Evolutionary conservation across 2,888 invertebrate genomes (phyloP).

Genomic region (Acleris holmiana): DNA sequence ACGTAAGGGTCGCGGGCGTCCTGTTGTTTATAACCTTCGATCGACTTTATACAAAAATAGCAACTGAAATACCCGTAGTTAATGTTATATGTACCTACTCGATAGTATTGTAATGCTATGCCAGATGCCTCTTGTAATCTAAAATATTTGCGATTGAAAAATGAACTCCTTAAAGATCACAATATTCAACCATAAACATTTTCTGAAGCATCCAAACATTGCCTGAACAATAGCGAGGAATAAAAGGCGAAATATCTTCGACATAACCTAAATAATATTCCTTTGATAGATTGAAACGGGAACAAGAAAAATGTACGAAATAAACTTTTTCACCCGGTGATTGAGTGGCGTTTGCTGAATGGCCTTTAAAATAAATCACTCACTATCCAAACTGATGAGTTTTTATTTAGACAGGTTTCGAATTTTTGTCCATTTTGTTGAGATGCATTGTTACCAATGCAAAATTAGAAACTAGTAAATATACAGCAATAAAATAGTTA

Average conservation of each 20-base stretch:
- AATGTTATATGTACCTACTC: too few species aligned
- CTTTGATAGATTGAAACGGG: constrained; percentile 24
- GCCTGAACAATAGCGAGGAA: constrained; percentile 12
- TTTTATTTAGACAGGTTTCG: constrained; percentile 3
- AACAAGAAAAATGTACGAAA: constrained; percentile 24
- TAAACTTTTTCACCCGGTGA: constrained; percentile 22
- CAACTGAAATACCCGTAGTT: too few species aligned
- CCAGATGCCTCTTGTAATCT: too few species aligned
- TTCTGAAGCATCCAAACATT: constrained; percentile 10
- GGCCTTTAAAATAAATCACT: constrained; percentile 24
- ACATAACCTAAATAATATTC: constrained; percentile 28
- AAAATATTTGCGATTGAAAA: too few species aligned
- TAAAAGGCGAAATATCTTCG: constrained; percentile 24
- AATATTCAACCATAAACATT: too few species aligned
- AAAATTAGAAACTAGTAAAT: too few species aligned
- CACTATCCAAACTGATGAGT: constrained; percentile 14
- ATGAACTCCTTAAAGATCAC: too few species aligned
- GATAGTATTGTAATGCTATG: too few species aligned
- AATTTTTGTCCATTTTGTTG: background rate
- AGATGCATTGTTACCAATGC: background rate
- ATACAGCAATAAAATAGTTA: too few species aligned
- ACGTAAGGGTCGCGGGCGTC: too few species aligned
- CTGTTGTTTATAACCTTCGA: too few species aligned
- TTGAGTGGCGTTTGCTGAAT: constrained; percentile 27
- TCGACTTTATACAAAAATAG: too few species aligned